Evolutionary conservation across 2,113 vertebrate species (phyloP).

Genomic region (Phalacrocorax brasilianus): DNA sequence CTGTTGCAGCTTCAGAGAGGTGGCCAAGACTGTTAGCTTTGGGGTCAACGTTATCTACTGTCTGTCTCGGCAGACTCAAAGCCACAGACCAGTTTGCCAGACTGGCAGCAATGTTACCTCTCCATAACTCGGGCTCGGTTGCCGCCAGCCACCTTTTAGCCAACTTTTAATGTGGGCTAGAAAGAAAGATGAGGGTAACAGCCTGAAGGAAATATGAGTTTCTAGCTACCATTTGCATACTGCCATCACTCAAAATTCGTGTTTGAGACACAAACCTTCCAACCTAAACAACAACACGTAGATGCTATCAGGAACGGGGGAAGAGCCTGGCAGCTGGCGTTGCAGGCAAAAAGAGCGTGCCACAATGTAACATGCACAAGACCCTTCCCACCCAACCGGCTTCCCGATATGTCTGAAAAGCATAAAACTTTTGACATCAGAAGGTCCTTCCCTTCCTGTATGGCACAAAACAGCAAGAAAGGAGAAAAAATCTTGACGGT

Average conservation of each 20-base stretch:
- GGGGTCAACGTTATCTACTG: fast-evolving
- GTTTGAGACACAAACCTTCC: not conserved
- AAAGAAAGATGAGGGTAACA: not conserved
- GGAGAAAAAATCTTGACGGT: not conserved
- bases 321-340: fast-evolving
- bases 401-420: not conserved
- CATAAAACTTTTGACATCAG: not conserved
- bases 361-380: fast-evolving
- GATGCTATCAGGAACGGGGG: not conserved
- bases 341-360: not conserved
- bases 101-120: not conserved
- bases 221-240: not conserved
- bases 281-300: fast-evolving
- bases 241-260: not conserved
- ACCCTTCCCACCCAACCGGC: not conserved
- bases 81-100: not conserved
- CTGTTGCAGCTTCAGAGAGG: not conserved
- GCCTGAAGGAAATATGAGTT: not conserved
- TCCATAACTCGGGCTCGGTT: fast-evolving
- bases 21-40: not conserved
- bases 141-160: not conserved
- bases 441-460: not conserved
- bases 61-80: not conserved
- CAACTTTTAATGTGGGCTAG: not conserved
- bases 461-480: not conserved